phyloP scores from a whole-genome alignment of 2,797 vertebrate species.

The Parauchenoglanis ngamensis region DNA sequence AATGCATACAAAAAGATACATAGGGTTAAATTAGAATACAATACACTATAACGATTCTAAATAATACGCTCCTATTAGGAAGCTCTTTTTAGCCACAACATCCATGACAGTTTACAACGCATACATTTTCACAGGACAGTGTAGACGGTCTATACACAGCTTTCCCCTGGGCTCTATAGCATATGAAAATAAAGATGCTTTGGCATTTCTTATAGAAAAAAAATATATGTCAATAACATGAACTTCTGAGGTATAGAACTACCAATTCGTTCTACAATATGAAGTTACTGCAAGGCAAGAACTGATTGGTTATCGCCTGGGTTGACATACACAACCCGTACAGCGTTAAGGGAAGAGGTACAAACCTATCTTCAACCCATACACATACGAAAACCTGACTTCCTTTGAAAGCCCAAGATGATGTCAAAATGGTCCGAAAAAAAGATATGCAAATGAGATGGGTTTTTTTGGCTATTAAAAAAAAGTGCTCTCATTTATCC shows the following conservation, averaged over 20 bases:
- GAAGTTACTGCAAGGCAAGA: constrained; percentile 80
- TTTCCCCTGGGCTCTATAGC: constrained; percentile 59
- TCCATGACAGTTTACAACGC: not conserved
- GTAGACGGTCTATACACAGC: constrained; percentile 64
- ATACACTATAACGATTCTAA: not conserved
- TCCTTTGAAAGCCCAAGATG: too few relatives aligned
- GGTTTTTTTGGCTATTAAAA: not conserved
- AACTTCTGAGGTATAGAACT: constrained; percentile 54
- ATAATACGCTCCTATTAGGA: not conserved
- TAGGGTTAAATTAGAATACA: not conserved
- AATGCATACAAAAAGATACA: not conserved
- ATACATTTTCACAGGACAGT: constrained; percentile 55
- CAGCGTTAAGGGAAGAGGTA: constrained; percentile 68
- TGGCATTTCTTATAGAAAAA: constrained; percentile 43
- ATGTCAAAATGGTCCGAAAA: not conserved
- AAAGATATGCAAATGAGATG: not conserved
- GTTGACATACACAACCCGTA: constrained; percentile 55
- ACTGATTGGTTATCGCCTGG: constrained; percentile 81
- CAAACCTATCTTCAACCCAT: not conserved
- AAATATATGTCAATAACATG: not conserved
- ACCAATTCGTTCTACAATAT: constrained; percentile 69
- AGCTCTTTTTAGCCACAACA: not conserved
- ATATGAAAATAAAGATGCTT: constrained; percentile 73
- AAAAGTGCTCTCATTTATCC: not conserved
- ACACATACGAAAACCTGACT: not conserved